These are phyloP conservation scores for Hemiprocne comata DNA, from an alignment of 2,113 vertebrate species.

Conservation along the genomic window DNA sequence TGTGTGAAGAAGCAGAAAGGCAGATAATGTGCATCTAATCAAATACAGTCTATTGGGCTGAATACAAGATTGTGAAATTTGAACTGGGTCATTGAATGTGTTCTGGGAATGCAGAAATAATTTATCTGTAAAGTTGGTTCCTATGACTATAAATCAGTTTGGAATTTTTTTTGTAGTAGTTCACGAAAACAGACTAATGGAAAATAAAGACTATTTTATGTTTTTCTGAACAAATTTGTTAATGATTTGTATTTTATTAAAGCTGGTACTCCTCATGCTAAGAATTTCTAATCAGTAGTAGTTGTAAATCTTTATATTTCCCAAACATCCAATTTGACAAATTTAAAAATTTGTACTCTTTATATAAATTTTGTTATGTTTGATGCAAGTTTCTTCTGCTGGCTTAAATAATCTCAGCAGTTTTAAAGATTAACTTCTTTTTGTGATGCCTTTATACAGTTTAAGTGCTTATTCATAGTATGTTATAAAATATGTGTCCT, in stretches of 20 bases:
- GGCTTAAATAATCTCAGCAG: not conserved
- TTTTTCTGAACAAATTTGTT: not conserved
- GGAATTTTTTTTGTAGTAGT: constrained; percentile 56
- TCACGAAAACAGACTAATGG: constrained; percentile 18
- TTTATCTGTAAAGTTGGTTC: constrained; percentile 37
- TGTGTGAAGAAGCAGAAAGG: constrained; percentile 4
- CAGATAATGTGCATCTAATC: constrained; percentile 60
- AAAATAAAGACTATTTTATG: not conserved
- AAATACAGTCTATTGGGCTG: constrained; percentile 38
- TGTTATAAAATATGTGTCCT: not conserved
- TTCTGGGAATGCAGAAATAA: constrained; percentile 60
- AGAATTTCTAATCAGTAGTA: not conserved
- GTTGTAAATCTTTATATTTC: not conserved
- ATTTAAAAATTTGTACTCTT: not conserved
- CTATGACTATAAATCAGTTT: constrained; percentile 44
- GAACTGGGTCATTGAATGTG: constrained; percentile 15
- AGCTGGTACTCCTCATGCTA: not conserved
- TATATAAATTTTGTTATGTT: not conserved
- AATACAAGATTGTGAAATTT: constrained; percentile 63
- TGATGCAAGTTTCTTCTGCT: not conserved
- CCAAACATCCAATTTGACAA: accelerated
- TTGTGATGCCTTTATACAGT: not conserved
- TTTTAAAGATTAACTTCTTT: not conserved
- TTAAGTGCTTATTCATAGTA: not conserved
- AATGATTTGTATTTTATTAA: not conserved